phyloP scores from a whole-genome alignment of 2,113 vertebrate genomes.

The Platycercus adscitus region DNA sequence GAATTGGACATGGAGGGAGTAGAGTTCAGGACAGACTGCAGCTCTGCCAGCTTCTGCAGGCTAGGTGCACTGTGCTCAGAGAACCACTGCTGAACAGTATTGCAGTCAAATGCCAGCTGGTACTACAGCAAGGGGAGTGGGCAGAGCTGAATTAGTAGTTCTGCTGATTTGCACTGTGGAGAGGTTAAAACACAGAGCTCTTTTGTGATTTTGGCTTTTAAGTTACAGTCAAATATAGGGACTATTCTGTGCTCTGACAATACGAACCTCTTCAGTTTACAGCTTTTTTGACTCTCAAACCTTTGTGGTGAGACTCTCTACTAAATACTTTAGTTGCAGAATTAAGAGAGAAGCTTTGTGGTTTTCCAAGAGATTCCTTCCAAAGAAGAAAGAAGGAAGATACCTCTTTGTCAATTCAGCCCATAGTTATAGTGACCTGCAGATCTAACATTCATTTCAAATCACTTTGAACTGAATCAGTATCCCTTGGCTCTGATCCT shows the following conservation, averaged over 20 bases:
- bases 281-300: neutral
- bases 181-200: neutral
- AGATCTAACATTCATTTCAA: neutral
- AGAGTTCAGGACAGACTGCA: neutral
- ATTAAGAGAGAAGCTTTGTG: neutral
- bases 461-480: neutral
- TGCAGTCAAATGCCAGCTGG: neutral
- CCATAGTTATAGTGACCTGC: neutral
- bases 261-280: neutral
- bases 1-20: fast-evolving
- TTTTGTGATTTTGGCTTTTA: neutral
- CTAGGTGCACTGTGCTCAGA: neutral
- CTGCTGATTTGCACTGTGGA: neutral
- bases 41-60: neutral
- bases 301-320: neutral
- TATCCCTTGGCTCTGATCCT: neutral
- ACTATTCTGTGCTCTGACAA: neutral
- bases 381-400: neutral
- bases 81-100: neutral
- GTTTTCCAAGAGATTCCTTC: neutral
- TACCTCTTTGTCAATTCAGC: neutral
- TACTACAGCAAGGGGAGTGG: neutral
- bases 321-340: neutral
- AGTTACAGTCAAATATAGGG: neutral
- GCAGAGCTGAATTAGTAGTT: neutral